Evolutionary conservation across 37 sponge, comb jelly and placozoan species (phyloP).

Genomic region (Haliclona indistincta): DNA sequence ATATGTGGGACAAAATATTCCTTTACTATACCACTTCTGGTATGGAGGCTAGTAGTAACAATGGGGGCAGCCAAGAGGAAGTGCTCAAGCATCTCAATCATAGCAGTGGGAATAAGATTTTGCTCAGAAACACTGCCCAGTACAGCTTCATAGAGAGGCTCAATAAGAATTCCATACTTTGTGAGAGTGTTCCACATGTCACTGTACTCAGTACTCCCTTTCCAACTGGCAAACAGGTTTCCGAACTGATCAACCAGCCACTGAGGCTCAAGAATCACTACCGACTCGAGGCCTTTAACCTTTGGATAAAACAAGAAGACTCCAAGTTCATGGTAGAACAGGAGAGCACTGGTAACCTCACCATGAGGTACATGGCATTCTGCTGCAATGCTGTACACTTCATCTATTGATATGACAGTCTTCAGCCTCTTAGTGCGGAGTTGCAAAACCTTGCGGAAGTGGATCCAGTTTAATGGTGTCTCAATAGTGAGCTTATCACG

Average conservation of each 20-base stretch:
- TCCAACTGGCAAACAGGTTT: constrained; percentile 8
- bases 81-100: too few relatives aligned
- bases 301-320: constrained; percentile 43
- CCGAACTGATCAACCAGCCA: constrained; percentile 44
- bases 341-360: constrained; percentile 36
- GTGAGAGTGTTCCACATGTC: constrained; percentile 12
- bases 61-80: too few relatives aligned
- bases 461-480: constrained; percentile 53
- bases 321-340: constrained; percentile 62
- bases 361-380: constrained; percentile 12
- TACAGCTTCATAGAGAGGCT: constrained; percentile 32
- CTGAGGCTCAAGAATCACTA: constrained; percentile 44
- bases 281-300: background rate
- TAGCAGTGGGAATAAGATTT: too few relatives aligned
- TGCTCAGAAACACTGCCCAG: too few relatives aligned
- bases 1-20: too few relatives aligned
- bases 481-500: background rate
- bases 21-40: too few relatives aligned
- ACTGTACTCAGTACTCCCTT: background rate
- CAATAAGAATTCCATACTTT: constrained; percentile 37
- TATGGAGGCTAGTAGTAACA: too few relatives aligned
- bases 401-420: background rate
- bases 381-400: constrained; percentile 16
- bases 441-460: constrained; percentile 45
- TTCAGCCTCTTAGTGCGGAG: constrained; percentile 7